Evolutionary conservation across 2,888 invertebrate genomes (phyloP), one percentile per base, ranked within the genome.

Genomic region (Andrena camellia): DNA sequence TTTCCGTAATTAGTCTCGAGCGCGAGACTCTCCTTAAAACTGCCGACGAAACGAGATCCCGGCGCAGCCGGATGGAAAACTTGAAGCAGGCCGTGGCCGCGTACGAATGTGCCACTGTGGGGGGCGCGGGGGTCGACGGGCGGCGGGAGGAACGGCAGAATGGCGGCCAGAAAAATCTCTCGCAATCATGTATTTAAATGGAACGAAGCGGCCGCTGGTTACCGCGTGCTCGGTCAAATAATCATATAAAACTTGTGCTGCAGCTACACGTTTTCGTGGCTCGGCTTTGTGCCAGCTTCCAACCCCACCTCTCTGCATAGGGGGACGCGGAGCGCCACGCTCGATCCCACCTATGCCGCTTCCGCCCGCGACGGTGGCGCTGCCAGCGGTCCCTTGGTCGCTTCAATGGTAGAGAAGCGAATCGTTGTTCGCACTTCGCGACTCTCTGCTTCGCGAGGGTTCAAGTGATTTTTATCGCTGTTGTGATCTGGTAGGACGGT

Each of bases 101-200:
- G 57, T 63, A 66, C 66, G 59, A 54, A 71, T 23, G 42, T 20
- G 48, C 57, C 13, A 31, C 8, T 26, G 26, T 8, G 35, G 33
- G 4, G 1, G 13, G 2, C 5, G 10, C 13, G 23, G 13, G n/a
- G 42, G 10, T 26, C 42, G 42, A 42, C 17, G 42, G 42, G 17
- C 42, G 17, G 13, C 17, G 7, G 8, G n/a, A 8, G 48, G 6
- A 5, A 20, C 23, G n/a, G 48, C n/a, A 8, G n/a, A 20, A 33
- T 10, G 35, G 3, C 54, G 62, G 50, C 54, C 63, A 74, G 77
- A 74, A 73, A 80, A 85, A 81, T 63, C 69, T 79, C 86, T 84
- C 78, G 85, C 85, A 81, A 86, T 83, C 80, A 62, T 77, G 81
- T 85, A 86, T 86, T 86, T 81, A 86, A 86, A 79, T 86, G 69